A percentile compares a stretch with the other conserved stretches of the same genome.
phyloP scores from a whole-genome alignment of 1,140 invertebrate genomes.

The Charaxes varanes region DNA sequence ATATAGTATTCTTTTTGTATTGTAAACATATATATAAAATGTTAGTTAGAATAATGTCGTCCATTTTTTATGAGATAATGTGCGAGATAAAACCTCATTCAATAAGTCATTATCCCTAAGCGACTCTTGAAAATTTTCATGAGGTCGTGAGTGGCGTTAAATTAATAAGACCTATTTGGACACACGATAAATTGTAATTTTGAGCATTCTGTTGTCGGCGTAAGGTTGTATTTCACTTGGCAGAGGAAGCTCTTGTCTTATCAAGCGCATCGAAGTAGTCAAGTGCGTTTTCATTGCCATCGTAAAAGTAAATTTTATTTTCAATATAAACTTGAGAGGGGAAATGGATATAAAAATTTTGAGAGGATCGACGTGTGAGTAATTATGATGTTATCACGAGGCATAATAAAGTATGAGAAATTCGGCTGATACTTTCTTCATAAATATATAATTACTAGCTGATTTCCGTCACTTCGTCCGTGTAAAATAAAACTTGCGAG shows the following conservation, averaged over 20 bases:
- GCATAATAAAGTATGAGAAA: no score
- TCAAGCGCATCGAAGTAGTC: slow-evolving; percentile 15
- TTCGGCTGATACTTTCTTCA: no score
- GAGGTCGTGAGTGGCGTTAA: slow-evolving; percentile 10
- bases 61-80: no score
- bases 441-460: no score
- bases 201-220: background rate
- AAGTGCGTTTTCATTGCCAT: slow-evolving; percentile 17
- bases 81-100: slow-evolving; percentile 12
- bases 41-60: no score
- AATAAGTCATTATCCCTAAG: slow-evolving; percentile 19
- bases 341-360: no score
- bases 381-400: no score
- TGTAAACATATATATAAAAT: no score
- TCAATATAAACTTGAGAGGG: slow-evolving; percentile 15
- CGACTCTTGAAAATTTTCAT: slow-evolving; percentile 13
- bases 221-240: slow-evolving; percentile 5
- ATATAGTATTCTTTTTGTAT: no score
- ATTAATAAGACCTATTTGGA: slow-evolving; percentile 16
- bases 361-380: no score
- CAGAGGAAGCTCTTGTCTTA: slow-evolving; percentile 3
- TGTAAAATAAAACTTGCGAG: no score
- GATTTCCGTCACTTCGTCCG: no score
- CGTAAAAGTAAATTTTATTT: slow-evolving; percentile 17
- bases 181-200: background rate